Evolutionary conservation across 2,888 invertebrate species (phyloP).

Genomic region (Aphodius granarius): DNA sequence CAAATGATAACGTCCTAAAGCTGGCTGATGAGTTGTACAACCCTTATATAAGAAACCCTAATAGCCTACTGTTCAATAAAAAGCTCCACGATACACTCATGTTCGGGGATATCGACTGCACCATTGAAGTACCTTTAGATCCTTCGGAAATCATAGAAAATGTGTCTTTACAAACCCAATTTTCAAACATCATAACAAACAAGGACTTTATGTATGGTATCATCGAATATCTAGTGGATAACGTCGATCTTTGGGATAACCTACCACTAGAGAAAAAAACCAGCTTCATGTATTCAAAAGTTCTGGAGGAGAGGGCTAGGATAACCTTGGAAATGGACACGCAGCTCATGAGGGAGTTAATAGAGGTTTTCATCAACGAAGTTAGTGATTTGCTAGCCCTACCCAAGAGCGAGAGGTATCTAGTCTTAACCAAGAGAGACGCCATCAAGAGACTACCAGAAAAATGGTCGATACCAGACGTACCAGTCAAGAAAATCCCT

Average conservation of each 20-base stretch:
- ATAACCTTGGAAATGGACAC: slow-evolving; percentile 1
- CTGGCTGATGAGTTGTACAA: slow-evolving; percentile 40
- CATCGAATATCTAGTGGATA: slow-evolving; percentile 20
- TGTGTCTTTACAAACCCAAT: background rate
- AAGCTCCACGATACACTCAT: slow-evolving; percentile 40
- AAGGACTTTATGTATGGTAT: slow-evolving; percentile 10
- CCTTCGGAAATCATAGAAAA: background rate
- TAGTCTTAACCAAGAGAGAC: slow-evolving; percentile 17
- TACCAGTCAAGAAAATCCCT: slow-evolving; percentile 35
- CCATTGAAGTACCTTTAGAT: slow-evolving; percentile 41
- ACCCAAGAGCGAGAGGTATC: slow-evolving; percentile 12
- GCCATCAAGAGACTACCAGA: slow-evolving; percentile 12
- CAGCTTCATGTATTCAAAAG: slow-evolving; percentile 1
- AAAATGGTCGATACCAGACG: background rate
- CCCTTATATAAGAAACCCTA: slow-evolving; percentile 39
- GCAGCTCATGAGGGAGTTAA: slow-evolving; percentile 2
- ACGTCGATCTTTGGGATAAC: slow-evolving; percentile 13
- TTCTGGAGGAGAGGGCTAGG: background rate
- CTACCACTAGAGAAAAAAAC: slow-evolving; percentile 6
- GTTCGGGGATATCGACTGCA: slow-evolving; percentile 39
- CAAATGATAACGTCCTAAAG: slow-evolving; percentile 33
- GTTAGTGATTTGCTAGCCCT: slow-evolving; percentile 13
- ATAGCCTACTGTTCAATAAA: slow-evolving; percentile 47
- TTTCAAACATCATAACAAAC: background rate
- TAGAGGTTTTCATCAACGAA: slow-evolving; percentile 16